Evolutionary conservation across 2,888 invertebrate genomes (phyloP), one percentile per base, ranked within the genome.

Genomic region (Drosophila ezoana): DNA sequence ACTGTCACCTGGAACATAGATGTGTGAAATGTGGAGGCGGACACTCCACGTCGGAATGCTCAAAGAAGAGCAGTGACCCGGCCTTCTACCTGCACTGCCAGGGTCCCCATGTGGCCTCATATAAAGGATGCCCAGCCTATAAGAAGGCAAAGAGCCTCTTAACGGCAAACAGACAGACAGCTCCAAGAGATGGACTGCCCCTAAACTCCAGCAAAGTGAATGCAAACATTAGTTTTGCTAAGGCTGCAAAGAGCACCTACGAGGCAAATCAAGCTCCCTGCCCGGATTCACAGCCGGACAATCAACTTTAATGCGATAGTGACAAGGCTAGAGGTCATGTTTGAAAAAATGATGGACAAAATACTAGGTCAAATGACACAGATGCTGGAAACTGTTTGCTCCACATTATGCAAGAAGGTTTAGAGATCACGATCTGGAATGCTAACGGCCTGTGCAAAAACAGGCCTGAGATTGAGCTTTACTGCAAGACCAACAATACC

Each of bases 1-100:
- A 69, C 54, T 75, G 71, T 33, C 65, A 41, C 23, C 44, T 59
- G 13, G 33, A 57, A 13, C 52, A 14, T n/a, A 57, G 37, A 11
- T 66, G 67, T 33, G 71, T 63, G 10, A 60, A 60, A 11, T 66
- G 60, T 4, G 49, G 60, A 4, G 28, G 37, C 1, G 28, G 28
- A 3, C 23, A 49, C 14, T 11, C 8, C 23, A 13, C 20, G 2
- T 11, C 43, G 1, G 13, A 23, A 0, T 43, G 13, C 58, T 3
- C 33, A 9, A 33, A 33, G 11, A 9, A 33, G 10, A 9, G 18
- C 1, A 38, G 32, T 4, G 40, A 49, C 1, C 35, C 43, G 16
- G 33, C 58, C 4, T 23, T 3, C 23, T 54, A 41, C n/a, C 14
- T 41, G 1, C 41, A 61, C 13, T 60, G 51, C 32, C 13, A 28